Evolutionary conservation across 2,113 vertebrate species (phyloP).

Genomic region (Seriola aureovittata): DNA sequence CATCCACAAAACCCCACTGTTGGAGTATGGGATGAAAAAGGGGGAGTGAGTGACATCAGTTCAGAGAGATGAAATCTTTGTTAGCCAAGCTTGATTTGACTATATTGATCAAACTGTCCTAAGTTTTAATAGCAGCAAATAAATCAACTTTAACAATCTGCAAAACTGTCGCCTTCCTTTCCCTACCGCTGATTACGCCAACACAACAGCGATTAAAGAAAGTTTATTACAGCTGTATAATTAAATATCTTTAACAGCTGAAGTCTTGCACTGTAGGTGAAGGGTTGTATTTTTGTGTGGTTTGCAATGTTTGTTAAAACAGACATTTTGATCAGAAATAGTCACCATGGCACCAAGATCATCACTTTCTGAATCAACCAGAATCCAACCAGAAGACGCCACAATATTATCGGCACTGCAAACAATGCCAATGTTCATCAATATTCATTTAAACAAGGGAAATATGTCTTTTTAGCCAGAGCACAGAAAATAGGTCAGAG

Average conservation of each 20-base stretch:
- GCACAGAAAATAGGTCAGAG: not conserved
- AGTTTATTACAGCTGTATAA: not conserved
- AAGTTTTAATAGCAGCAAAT: constrained; percentile 13
- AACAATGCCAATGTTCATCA: not conserved
- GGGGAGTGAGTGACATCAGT: not conserved
- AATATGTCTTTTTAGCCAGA: not conserved
- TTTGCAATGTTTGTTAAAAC: not conserved
- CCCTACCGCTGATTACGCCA: not conserved
- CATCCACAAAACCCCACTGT: constrained; percentile 4
- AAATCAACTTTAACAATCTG: constrained; percentile 4
- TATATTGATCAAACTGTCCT: constrained; percentile 3
- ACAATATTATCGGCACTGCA: not conserved
- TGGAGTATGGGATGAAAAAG: not conserved
- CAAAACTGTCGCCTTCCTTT: not conserved
- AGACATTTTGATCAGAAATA: not conserved
- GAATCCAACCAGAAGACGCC: not conserved
- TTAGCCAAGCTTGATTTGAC: not conserved
- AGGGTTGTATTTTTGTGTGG: too few species aligned
- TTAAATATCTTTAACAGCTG: not conserved
- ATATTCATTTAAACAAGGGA: not conserved
- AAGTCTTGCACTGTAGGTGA: not conserved
- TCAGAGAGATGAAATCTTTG: constrained; percentile 4
- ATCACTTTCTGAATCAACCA: not conserved
- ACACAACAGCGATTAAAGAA: constrained; percentile 6
- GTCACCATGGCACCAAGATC: not conserved